phyloP scores from a whole-genome alignment of 2,797 vertebrate genomes.

The Strix occidentalis region DNA sequence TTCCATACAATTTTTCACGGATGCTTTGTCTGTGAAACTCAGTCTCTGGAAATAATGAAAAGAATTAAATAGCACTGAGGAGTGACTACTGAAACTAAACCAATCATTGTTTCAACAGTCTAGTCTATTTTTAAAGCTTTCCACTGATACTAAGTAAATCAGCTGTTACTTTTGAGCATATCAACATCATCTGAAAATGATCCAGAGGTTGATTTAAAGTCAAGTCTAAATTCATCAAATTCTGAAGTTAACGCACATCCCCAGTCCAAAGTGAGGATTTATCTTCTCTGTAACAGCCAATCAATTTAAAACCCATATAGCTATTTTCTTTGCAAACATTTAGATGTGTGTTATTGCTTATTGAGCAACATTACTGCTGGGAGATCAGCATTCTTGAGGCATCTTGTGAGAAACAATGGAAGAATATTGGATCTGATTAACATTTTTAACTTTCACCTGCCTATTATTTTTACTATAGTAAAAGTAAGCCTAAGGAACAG shows the following conservation, averaged over 20 bases:
- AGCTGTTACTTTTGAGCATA: background rate
- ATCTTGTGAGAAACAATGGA: background rate
- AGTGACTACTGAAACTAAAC: background rate
- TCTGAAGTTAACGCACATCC: background rate
- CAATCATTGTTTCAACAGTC: background rate
- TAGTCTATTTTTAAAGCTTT: background rate
- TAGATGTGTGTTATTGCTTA: background rate
- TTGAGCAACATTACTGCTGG: background rate
- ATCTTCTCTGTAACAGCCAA: background rate
- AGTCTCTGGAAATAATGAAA: background rate
- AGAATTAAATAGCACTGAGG: background rate
- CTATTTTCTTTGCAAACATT: background rate
- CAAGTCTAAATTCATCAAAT: background rate
- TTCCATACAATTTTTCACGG: background rate
- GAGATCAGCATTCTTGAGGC: background rate
- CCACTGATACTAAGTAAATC: background rate
- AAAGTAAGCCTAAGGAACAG: background rate
- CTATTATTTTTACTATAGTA: background rate
- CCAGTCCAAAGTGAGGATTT: background rate
- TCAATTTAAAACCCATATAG: background rate
- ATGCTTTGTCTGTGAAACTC: background rate
- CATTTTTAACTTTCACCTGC: background rate
- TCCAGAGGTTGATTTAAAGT: background rate
- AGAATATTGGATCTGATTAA: background rate
- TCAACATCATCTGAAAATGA: background rate